Evolutionary conservation across 1,140 invertebrate species (phyloP).

Genomic region (Saccostrea cuccullata): DNA sequence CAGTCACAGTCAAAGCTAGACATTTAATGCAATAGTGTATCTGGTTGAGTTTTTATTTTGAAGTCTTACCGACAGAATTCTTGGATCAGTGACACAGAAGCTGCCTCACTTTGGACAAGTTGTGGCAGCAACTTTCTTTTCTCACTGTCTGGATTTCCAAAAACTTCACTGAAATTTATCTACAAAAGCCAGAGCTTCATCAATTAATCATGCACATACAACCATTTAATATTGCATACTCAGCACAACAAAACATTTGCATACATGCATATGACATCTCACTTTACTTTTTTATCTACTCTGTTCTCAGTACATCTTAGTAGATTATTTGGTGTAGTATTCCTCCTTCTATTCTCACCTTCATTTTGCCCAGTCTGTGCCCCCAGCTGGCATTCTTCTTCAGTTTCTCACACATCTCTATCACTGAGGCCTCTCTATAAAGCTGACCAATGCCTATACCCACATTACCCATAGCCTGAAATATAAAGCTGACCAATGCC

Average conservation of each 20-base stretch:
- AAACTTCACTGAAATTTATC: conserved; percentile 71
- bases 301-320: no score
- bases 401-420: conserved; percentile 61
- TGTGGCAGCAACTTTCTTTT: conserved; percentile 66
- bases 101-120: conserved; percentile 61
- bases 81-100: conserved; percentile 60
- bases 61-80: conserved; percentile 67
- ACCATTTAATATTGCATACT: no score
- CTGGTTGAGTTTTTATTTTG: neutral
- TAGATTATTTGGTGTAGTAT: no score
- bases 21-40: neutral
- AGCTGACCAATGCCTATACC: conserved; percentile 64
- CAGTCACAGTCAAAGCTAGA: neutral
- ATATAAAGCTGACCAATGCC: conserved; percentile 58
- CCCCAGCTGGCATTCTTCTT: conserved; percentile 69
- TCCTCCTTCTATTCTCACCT: conserved; percentile 54
- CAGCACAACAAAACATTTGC: no score
- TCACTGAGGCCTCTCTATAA: conserved; percentile 57
- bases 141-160: conserved; percentile 61
- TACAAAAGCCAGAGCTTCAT: conserved; percentile 46
- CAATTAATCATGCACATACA: no score
- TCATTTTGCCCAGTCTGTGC: conserved; percentile 68
- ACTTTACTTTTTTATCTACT: no score
- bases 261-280: no score
- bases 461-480: conserved; percentile 65